These are phyloP conservation scores for Capitulum mitella DNA, from an alignment of 2,888 invertebrate species.

Conservation along the genomic window DNA sequence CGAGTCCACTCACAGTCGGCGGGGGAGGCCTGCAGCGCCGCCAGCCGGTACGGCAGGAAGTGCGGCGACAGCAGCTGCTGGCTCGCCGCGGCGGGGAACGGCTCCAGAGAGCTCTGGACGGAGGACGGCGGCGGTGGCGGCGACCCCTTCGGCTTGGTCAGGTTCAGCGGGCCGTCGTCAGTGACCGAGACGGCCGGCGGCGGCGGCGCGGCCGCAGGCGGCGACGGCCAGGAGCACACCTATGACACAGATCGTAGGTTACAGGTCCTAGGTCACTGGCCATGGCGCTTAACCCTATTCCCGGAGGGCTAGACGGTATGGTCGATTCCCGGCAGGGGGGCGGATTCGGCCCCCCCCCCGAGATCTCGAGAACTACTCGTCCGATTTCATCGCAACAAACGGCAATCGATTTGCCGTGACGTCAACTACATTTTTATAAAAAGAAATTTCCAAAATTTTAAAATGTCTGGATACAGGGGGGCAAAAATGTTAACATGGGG, in stretches of 20 bases:
- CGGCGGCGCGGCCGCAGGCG: not conserved
- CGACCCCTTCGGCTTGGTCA: not conserved
- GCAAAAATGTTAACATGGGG: no score
- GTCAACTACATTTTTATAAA: no score
- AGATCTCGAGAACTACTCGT: no score
- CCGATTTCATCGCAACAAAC: no score
- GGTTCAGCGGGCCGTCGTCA: not conserved
- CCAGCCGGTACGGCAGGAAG: not conserved
- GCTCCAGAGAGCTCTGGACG: not conserved
- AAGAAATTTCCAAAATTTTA: no score
- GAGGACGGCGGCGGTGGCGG: not conserved
- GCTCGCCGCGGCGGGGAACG: no score
- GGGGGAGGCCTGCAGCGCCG: not conserved
- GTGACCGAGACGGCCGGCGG: not conserved
- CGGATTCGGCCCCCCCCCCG: no score
- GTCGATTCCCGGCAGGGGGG: not conserved
- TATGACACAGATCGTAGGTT: not conserved
- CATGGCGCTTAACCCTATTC: not conserved
- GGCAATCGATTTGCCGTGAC: no score
- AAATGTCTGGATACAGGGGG: no score
- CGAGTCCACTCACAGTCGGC: slow-evolving; percentile 1
- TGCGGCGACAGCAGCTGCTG: not conserved
- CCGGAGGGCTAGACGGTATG: not conserved
- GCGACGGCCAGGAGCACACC: not conserved
- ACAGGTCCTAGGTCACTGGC: not conserved